Conservation (phyloP, 2,113 vertebrate species). For the Dipodomys spectabilis region DNA sequence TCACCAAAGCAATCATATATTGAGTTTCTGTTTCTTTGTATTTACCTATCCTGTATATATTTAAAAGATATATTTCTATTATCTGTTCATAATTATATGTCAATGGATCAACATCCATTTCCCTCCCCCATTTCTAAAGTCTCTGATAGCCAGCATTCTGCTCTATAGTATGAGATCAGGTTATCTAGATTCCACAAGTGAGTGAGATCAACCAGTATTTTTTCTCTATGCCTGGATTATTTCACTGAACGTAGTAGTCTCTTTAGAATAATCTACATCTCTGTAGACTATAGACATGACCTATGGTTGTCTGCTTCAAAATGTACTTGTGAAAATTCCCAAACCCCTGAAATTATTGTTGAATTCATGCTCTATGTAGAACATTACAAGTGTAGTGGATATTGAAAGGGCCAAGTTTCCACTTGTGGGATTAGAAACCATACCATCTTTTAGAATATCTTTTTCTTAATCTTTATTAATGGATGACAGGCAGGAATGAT, state of each 20-base stretch:
- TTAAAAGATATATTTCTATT: not conserved
- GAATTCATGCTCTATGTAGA: not conserved
- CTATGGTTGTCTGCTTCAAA: not conserved
- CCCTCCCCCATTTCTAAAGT: not conserved
- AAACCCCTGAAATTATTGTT: conserved; percentile 15
- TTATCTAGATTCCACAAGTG: not conserved
- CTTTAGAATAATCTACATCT: no score
- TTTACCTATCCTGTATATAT: not conserved
- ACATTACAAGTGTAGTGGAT: not conserved
- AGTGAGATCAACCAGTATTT: not conserved
- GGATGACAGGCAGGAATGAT: not conserved
- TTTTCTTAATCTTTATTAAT: conserved; percentile 7
- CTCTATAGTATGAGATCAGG: not conserved
- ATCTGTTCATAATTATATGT: not conserved
- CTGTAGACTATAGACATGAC: not conserved
- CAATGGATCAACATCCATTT: not conserved
- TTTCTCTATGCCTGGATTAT: not conserved
- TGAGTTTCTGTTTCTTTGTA: not conserved
- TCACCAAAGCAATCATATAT: not conserved
- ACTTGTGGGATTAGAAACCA: not conserved
- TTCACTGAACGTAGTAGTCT: not conserved
- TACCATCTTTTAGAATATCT: not conserved
- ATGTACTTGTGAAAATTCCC: not conserved
- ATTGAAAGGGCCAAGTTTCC: not conserved
- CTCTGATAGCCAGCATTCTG: not conserved